A percentile compares a stretch with the other conserved stretches of the same genome.
Evolutionary conservation across 2,888 invertebrate species (phyloP).

Genomic region (Sarcophaga caerulescens): DNA sequence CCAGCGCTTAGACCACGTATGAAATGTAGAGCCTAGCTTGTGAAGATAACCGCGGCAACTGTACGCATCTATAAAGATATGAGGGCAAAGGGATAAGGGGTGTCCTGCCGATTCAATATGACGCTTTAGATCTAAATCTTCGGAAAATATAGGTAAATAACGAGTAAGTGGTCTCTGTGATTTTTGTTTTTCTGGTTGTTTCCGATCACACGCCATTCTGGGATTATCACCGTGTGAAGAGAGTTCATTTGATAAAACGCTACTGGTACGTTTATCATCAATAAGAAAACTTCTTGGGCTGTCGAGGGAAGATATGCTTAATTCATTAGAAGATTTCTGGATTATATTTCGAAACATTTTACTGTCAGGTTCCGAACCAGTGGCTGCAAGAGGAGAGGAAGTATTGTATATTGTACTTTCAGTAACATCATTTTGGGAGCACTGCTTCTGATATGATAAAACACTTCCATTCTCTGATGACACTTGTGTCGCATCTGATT

Average conservation of each 20-base stretch:
- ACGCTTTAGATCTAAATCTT: slow-evolving; percentile 92
- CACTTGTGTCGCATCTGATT: slow-evolving; percentile 5
- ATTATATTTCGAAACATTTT: slow-evolving; percentile 72
- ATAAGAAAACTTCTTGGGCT: slow-evolving; percentile 44
- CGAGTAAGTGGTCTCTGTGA: slow-evolving; percentile 95
- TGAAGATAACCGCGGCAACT: slow-evolving; percentile 94
- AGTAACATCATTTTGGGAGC: slow-evolving; percentile 82
- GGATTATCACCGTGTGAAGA: slow-evolving; percentile 73
- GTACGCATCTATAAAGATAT: slow-evolving; percentile 90
- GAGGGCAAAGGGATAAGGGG: slow-evolving; percentile 93
- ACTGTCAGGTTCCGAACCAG: slow-evolving; percentile 76
- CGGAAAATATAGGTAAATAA: slow-evolving; percentile 94
- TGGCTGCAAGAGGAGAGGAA: slow-evolving; percentile 76
- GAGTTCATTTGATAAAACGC: slow-evolving; percentile 78
- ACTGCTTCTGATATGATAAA: neutral
- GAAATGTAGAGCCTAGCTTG: slow-evolving; percentile 94
- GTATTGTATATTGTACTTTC: slow-evolving; percentile 79
- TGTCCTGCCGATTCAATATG: slow-evolving; percentile 98
- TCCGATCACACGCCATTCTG: slow-evolving; percentile 73
- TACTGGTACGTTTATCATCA: slow-evolving; percentile 74
- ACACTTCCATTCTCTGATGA: neutral
- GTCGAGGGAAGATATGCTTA: slow-evolving; percentile 53
- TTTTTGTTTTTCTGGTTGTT: slow-evolving; percentile 74
- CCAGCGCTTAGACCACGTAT: slow-evolving; percentile 97
- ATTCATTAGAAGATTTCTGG: slow-evolving; percentile 70